phyloP scores from a whole-genome alignment of 2,113 vertebrate genomes.

The Cottus gobio region DNA sequence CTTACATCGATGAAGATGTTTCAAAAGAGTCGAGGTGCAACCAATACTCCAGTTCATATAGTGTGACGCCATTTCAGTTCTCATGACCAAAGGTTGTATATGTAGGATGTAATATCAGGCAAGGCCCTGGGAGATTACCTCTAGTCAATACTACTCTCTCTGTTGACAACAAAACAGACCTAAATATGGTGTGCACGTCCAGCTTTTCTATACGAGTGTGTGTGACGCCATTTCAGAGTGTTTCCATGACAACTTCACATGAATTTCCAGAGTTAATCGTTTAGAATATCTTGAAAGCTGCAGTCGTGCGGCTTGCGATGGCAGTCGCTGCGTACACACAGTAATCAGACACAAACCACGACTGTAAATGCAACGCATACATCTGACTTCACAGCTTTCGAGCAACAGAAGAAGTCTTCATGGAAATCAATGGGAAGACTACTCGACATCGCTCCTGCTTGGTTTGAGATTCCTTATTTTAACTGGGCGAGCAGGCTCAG shows the following conservation, averaged over 20 bases:
- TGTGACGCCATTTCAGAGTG: background rate
- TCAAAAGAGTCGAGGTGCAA: background rate
- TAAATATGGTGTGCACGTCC: slow-evolving; percentile 14
- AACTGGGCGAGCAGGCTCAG: slow-evolving; percentile 2
- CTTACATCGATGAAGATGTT: background rate
- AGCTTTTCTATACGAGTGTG: background rate
- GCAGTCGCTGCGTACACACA: background rate
- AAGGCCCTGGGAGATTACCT: background rate
- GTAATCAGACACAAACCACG: background rate
- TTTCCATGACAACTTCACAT: slow-evolving; percentile 63
- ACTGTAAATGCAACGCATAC: background rate
- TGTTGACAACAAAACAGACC: slow-evolving; percentile 20
- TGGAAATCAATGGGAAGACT: slow-evolving; percentile 9
- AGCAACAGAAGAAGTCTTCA: slow-evolving; percentile 7
- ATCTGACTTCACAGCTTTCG: slow-evolving; percentile 8
- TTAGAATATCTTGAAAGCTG: slow-evolving; percentile 13
- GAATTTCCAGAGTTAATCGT: slow-evolving; percentile 38
- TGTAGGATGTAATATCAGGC: slow-evolving; percentile 2
- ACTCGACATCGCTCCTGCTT: background rate
- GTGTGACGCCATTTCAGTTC: background rate
- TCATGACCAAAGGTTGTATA: background rate
- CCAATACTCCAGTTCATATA: background rate
- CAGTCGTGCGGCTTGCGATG: background rate
- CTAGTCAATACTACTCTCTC: background rate
- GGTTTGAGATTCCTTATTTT: slow-evolving; percentile 7